phyloP scores from a whole-genome alignment of 1,140 invertebrate species.

The Tetramorium parvispinum region DNA sequence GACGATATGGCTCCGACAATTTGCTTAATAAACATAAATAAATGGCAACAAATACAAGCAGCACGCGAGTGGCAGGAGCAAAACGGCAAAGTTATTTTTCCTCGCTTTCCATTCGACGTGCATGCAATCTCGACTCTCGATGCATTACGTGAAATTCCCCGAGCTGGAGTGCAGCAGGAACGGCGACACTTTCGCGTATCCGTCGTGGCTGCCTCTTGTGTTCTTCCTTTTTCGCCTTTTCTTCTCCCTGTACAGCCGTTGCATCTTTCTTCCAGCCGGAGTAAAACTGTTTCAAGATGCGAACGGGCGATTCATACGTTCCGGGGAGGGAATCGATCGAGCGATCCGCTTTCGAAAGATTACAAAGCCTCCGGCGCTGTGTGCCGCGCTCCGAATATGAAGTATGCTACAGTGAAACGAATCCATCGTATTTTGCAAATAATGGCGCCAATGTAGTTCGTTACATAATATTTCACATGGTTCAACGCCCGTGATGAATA shows the following conservation, averaged over 20 bases:
- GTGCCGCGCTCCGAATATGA: constrained; percentile 46
- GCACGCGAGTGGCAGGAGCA: not conserved
- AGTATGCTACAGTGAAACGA: constrained; percentile 19
- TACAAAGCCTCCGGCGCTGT: constrained; percentile 49
- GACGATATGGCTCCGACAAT: constrained; percentile 6
- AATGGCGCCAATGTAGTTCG: not conserved
- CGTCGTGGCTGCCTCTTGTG: constrained; percentile 37
- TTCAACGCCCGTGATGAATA: not conserved
- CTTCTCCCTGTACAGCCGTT: constrained; percentile 7
- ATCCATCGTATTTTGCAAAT: constrained; percentile 43
- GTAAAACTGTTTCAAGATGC: constrained; percentile 58
- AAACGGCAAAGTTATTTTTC: constrained; percentile 53
- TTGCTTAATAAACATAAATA: constrained; percentile 52
- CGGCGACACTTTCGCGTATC: constrained; percentile 57
- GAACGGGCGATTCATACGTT: constrained; percentile 57
- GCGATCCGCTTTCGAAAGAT: constrained; percentile 58
- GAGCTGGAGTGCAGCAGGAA: constrained; percentile 41
- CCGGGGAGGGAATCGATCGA: constrained; percentile 38
- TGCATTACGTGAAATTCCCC: constrained; percentile 58
- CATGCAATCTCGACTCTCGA: constrained; percentile 58
- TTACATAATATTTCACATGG: not conserved
- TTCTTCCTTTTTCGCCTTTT: constrained; percentile 43
- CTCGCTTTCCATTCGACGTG: constrained; percentile 47
- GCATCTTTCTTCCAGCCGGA: constrained; percentile 54
- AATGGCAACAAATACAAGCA: constrained; percentile 28